phyloP scores from a whole-genome alignment of 2,797 vertebrate genomes.

The Squalus acanthias region DNA sequence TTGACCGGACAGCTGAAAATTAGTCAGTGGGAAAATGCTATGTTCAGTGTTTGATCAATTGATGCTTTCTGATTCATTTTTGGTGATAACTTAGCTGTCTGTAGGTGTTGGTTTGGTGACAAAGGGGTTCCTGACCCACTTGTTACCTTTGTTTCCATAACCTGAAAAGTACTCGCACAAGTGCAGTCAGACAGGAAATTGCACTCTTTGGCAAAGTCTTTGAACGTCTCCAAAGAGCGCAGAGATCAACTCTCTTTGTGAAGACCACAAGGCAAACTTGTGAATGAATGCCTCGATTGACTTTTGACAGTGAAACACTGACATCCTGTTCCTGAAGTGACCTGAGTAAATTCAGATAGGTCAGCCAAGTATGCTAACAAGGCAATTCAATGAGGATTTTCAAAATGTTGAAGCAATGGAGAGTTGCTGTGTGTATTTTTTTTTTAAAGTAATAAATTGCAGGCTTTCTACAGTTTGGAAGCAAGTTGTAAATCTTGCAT shows the following conservation, averaged over 20 bases:
- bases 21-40: background rate
- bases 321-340: background rate
- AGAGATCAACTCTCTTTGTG: background rate
- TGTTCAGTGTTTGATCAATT: background rate
- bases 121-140: background rate
- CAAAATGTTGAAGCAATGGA: background rate
- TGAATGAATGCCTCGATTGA: background rate
- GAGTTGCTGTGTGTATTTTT: background rate
- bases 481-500: background rate
- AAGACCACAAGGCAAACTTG: background rate
- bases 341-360: background rate
- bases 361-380: background rate
- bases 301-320: background rate
- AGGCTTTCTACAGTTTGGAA: background rate
- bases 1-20: background rate
- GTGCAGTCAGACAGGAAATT: background rate
- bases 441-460: no score
- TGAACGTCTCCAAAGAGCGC: background rate
- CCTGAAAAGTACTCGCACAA: background rate
- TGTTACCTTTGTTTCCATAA: background rate
- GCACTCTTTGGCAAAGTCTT: background rate
- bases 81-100: background rate
- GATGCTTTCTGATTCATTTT: background rate
- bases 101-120: background rate
- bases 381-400: background rate